A percentile compares a stretch with the other conserved stretches of the same genome.
These are phyloP conservation scores for Nymphalis c-album DNA, from an alignment of 2,888 invertebrate species.

Conservation along the genomic window DNA sequence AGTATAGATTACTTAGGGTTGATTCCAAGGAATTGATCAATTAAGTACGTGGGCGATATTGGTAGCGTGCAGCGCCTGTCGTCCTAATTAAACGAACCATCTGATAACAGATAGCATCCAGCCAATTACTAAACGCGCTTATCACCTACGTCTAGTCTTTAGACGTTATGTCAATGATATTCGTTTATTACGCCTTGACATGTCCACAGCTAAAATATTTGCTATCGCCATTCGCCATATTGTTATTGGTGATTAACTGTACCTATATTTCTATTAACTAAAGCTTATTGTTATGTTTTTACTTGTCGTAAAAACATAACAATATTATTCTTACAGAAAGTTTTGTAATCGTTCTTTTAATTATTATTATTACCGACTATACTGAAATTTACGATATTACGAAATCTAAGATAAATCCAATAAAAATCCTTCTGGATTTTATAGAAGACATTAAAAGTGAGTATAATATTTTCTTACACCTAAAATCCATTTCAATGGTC, in stretches of 20 bases:
- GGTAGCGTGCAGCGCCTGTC: conserved; percentile 36
- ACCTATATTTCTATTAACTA: background rate
- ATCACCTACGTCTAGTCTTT: conserved; percentile 17
- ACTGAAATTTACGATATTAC: too few relatives aligned
- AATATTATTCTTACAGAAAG: too few relatives aligned
- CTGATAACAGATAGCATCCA: conserved; percentile 11
- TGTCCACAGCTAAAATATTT: background rate
- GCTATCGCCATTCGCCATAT: background rate
- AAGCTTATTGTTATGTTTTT: too few relatives aligned
- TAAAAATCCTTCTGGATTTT: too few relatives aligned
- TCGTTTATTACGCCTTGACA: background rate
- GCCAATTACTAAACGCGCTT: conserved; percentile 7
- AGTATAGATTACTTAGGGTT: background rate
- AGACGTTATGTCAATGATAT: too few relatives aligned
- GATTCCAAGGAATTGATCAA: conserved; percentile 41
- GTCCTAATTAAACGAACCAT: conserved; percentile 30
- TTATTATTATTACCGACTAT: too few relatives aligned
- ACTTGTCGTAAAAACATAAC: too few relatives aligned
- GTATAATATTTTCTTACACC: too few relatives aligned
- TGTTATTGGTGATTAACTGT: background rate
- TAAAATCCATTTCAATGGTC: too few relatives aligned
- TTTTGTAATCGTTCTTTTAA: too few relatives aligned
- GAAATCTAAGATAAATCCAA: too few relatives aligned
- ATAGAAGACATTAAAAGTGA: too few relatives aligned
- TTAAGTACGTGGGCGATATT: conserved; percentile 41